Evolutionary conservation across 2,888 invertebrate genomes (phyloP), one percentile per base, ranked within the genome.

Genomic region (Netelia melanura): DNA sequence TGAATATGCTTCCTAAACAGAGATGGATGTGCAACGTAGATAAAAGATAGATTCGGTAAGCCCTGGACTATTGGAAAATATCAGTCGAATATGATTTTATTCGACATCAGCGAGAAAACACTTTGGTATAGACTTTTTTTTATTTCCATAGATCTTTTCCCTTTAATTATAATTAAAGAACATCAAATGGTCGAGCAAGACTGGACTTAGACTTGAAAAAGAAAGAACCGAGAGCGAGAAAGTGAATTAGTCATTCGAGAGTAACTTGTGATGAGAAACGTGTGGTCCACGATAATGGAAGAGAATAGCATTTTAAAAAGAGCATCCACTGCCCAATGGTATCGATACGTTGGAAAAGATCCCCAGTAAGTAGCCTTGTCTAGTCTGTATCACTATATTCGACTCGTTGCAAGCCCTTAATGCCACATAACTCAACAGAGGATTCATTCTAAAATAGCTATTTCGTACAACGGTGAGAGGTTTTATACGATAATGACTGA

Each of bases 331-430:
- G 48, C 48, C 48, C 0, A 48, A 48, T 14, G 48, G 14, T 21
- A 56, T 21, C 17, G 23, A 58, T 8, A 58, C 14, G 17, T 23
- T 21, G 14, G 25, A 62, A n/a, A 43, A 52, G n/a, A 30, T 23
- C 5, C 23, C 2, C 25, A 74, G 48, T 54, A 6, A 58, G 21
- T 2, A 21, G 58, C 30, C 17, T 52, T 38, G 61, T 61, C 61
- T 62, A 52, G 74, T 62, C 62, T 17, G 25, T 62, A 30, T 62
- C 61, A 52, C 62, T 74, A 23, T 48, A 62, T 74, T 48, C 30
- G 44, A 10, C 38, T 17, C 62, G 48, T 74, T 52, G 17, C 11
- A 1, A 62, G 62, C 10, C 8, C 44, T 56, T 43, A 58, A 58
- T 14, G 21, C 6, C 38, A 5, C 11, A 2, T 14, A 72, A 72